Base-by-base conservation (phyloP, 2,888 invertebrate genomes). In the Clanis bilineata region DNA sequence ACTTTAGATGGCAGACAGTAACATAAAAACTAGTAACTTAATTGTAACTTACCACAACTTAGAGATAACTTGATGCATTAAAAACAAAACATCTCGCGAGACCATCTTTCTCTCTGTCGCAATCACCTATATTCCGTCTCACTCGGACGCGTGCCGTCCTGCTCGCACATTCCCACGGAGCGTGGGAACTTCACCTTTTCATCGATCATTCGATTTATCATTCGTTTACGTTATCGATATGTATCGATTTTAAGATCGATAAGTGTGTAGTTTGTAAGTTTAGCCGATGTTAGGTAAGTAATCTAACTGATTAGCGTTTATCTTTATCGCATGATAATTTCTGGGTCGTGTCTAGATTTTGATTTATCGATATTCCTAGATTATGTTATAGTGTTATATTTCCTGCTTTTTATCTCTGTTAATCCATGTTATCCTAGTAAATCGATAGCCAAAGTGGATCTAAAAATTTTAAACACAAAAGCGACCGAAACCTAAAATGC, bases 161-260 rank as follows among this genome's bases (percentile, higher is more conserved):
- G 39, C 28, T 51, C 60, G 36, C 39, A 54, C 45, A 57, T 64
- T 66, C 66, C 62, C 66, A 66, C 66, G 66, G 47, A 44, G 57
- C 61, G 61, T 61, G 61, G 57, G 61, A 61, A 69, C 73, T 70
- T 66, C 69, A 70, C 67, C 77, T 73, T 77, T 82, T 81, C 71
- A 67, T 64, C 71, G 69, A 72, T 72, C 65, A 73, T 75, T 73
- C 75, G 74, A 74, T 77, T 71, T 74, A 75, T 75, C 74, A 71
- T 67, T 70, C 66, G 72, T 70, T 74, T 18, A 51, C 25, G 38
- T 25, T 47, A 58, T 72, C 61, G 64, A 59, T 55, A 41, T 15
- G 58, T 63, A 71, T 71, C 75, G 73, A 74, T 73, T 68, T 69
- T 61, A 38, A 59, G 38, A 44, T 57, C 45, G 44, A 25, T 51